Evolutionary conservation across 92 coral and sea anemone species (phyloP).

Genomic region (Plumapathes pennacea): DNA sequence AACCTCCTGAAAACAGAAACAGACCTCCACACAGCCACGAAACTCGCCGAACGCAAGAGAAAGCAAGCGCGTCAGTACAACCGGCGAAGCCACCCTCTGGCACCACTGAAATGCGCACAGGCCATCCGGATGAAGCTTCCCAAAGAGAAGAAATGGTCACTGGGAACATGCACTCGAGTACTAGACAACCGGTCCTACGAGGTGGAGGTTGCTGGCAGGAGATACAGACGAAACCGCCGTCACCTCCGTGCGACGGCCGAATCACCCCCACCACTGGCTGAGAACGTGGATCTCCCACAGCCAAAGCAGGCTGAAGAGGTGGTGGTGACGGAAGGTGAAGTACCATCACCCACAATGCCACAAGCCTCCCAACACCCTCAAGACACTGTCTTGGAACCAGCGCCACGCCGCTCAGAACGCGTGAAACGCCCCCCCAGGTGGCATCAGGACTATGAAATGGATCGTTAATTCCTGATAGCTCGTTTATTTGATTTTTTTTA

Average conservation of each 20-base stretch:
- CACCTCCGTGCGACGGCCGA: no score
- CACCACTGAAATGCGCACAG: conserved; percentile 7
- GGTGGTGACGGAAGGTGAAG: not conserved
- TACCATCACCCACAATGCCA: no score
- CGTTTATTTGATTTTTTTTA: no score
- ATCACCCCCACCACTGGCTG: not conserved
- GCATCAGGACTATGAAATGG: conserved; percentile 8
- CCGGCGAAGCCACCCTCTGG: conserved; percentile 6
- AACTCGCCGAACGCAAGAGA: conserved; percentile 6
- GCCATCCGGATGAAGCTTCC: conserved; percentile 33
- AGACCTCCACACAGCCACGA: not conserved
- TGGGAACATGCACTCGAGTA: conserved; percentile 14
- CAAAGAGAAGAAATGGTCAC: conserved; percentile 15
- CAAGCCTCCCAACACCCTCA: no score
- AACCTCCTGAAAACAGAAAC: not conserved
- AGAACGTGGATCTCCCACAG: no score
- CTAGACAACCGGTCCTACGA: conserved; percentile 22
- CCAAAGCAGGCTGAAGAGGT: not conserved
- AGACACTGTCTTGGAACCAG: no score
- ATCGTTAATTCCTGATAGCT: not conserved
- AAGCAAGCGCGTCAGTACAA: conserved; percentile 15
- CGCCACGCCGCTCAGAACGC: conserved; percentile 4
- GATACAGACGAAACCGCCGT: conserved; percentile 27
- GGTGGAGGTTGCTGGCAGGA: conserved; percentile 21
- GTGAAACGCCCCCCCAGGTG: conserved; percentile 1